A percentile compares a stretch with the other conserved stretches of the same genome.
Evolutionary conservation across 2,113 vertebrate genomes (phyloP).

Genomic region (Struthio camelus): DNA sequence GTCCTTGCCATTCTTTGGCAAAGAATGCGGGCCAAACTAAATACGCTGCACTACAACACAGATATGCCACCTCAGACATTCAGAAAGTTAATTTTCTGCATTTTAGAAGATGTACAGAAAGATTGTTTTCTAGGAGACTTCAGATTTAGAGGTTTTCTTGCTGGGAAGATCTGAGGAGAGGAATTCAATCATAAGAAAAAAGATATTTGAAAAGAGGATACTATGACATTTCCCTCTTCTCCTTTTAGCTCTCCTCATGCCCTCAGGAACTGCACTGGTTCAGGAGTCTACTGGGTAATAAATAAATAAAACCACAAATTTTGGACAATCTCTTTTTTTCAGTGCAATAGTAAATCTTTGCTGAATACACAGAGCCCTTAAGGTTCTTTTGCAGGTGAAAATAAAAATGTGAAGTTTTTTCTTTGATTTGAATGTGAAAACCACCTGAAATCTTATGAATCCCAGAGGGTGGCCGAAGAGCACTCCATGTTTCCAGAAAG

Average conservation of each 20-base stretch:
- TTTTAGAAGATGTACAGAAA: background rate
- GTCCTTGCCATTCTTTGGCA: background rate
- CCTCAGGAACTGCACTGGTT: background rate
- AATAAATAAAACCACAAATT: background rate
- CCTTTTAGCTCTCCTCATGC: background rate
- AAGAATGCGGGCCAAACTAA: background rate
- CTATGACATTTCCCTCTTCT: background rate
- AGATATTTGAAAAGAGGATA: background rate
- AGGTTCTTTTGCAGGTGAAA: background rate
- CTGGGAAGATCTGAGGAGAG: background rate
- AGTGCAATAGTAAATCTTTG: no score
- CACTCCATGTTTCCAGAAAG: background rate
- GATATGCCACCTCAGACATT: background rate
- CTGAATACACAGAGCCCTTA: background rate
- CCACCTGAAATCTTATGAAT: no score
- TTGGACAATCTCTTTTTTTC: background rate
- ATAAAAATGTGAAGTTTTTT: no score
- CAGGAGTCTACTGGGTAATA: background rate
- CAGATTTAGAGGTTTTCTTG: background rate
- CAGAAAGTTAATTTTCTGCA: background rate
- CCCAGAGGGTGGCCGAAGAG: background rate
- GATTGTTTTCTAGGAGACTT: background rate
- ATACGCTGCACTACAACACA: background rate
- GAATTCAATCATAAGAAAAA: background rate
- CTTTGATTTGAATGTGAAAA: background rate